phyloP scores from a whole-genome alignment of 2,888 invertebrate species.

The Nymphalis polychloros region DNA sequence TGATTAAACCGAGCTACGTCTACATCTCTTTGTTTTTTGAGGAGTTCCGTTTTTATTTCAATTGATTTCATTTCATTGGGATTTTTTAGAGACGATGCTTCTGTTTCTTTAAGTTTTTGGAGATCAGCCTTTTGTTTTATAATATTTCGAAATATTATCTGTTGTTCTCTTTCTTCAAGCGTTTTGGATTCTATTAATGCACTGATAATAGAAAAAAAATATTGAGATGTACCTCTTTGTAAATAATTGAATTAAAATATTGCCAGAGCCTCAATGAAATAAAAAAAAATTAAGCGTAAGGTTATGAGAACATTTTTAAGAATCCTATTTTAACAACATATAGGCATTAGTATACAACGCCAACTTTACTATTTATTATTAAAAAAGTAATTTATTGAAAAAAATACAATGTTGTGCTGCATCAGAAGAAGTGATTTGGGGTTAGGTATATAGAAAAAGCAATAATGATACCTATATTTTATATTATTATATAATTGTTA shows the following conservation, averaged over 20 bases:
- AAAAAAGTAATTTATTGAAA: not conserved
- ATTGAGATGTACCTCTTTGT: not conserved
- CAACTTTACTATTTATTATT: too few species aligned
- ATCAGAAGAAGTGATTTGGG: too few species aligned
- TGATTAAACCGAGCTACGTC: constrained; percentile 51
- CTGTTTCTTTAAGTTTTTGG: constrained; percentile 38
- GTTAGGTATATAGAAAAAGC: too few species aligned
- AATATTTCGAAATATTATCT: constrained; percentile 54
- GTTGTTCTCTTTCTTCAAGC: constrained; percentile 56
- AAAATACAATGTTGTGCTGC: not conserved
- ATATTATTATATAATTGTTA: too few species aligned
- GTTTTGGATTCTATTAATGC: constrained; percentile 57
- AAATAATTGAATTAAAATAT: not conserved
- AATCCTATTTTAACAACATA: too few species aligned
- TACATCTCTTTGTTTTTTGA: constrained; percentile 39
- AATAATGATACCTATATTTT: too few species aligned
- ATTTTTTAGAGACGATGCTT: constrained; percentile 39
- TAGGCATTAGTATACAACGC: too few species aligned
- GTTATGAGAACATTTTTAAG: too few species aligned
- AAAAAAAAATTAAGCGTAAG: too few species aligned
- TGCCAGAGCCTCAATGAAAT: too few species aligned
- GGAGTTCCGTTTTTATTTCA: constrained; percentile 26
- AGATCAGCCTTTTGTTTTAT: constrained; percentile 43
- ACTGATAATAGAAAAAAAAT: constrained; percentile 41
- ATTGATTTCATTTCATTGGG: constrained; percentile 42